phyloP scores from a whole-genome alignment of 2,888 invertebrate species.

The Tetragonisca angustula region DNA sequence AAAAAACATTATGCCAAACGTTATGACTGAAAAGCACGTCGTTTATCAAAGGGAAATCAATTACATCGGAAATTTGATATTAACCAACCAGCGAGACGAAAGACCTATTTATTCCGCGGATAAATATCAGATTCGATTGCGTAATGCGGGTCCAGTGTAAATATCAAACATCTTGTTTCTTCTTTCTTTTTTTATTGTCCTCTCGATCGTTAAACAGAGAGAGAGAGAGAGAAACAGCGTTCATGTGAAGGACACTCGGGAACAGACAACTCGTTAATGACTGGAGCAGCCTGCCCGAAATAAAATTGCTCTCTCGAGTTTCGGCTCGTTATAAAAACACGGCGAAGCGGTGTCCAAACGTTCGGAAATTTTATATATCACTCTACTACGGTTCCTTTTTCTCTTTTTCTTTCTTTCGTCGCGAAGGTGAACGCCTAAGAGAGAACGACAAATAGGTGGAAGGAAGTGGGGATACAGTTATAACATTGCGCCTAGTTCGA shows the following conservation, averaged over 20 bases:
- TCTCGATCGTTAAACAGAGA: background rate
- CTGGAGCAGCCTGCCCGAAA: slow-evolving; percentile 30
- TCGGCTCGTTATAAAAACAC: slow-evolving; percentile 30
- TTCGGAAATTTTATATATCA: slow-evolving; percentile 54
- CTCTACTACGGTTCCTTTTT: background rate
- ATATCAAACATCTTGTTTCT: background rate
- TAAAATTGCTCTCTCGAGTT: slow-evolving; percentile 41
- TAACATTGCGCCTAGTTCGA: slow-evolving; percentile 36
- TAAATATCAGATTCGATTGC: background rate
- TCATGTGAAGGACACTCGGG: slow-evolving; percentile 23
- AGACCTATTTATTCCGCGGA: background rate
- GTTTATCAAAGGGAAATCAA: background rate
- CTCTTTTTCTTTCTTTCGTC: slow-evolving; percentile 22
- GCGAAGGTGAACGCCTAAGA: slow-evolving; percentile 13
- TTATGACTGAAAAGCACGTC: background rate
- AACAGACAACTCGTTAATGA: slow-evolving; percentile 40
- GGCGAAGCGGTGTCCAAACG: slow-evolving; percentile 29
- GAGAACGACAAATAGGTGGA: background rate
- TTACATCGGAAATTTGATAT: background rate
- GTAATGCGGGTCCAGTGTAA: background rate
- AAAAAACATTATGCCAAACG: no score
- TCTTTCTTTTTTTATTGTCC: background rate
- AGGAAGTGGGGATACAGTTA: slow-evolving; percentile 24
- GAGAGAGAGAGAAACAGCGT: background rate
- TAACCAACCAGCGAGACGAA: background rate